A percentile compares a stretch with the other conserved stretches of the same genome.
phyloP scores from a whole-genome alignment of 2,888 invertebrate species.

The Pammene fasciana region DNA sequence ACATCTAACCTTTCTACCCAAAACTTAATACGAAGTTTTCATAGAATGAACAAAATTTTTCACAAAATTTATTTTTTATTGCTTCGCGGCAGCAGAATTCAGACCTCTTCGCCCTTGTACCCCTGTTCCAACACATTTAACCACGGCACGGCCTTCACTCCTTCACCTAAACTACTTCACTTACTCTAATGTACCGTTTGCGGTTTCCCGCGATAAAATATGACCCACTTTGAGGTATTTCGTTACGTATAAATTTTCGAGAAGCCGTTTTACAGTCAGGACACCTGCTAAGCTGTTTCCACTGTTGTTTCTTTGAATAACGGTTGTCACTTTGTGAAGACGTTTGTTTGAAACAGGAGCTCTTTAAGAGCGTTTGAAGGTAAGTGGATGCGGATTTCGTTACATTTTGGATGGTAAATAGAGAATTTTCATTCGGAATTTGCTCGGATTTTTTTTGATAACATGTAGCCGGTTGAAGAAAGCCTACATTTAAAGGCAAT shows the following conservation, averaged over 20 bases:
- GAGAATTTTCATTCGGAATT: no score
- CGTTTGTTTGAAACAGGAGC: not conserved
- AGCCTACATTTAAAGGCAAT: no score
- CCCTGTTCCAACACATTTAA: constrained; percentile 49
- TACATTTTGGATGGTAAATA: no score
- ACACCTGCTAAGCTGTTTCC: constrained; percentile 32
- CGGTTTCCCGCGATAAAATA: constrained; percentile 50
- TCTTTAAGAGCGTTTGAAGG: no score
- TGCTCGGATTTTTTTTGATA: no score
- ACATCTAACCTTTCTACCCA: no score
- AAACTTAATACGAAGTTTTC: no score
- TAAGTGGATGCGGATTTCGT: no score
- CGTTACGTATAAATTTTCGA: constrained; percentile 42
- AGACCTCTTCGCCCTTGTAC: not conserved
- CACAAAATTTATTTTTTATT: no score
- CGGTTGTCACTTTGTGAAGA: constrained; percentile 24
- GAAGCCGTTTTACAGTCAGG: constrained; percentile 21
- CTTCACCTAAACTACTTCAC: constrained; percentile 47
- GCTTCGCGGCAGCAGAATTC: no score
- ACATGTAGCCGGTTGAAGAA: no score
- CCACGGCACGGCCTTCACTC: constrained; percentile 46
- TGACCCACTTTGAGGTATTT: constrained; percentile 50
- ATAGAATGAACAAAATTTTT: no score
- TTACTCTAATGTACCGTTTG: constrained; percentile 53
- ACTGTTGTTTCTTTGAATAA: constrained; percentile 34